These are phyloP conservation scores for Apodemia hepburni DNA, from an alignment of 2,888 invertebrate genomes.

Conservation along the genomic window DNA sequence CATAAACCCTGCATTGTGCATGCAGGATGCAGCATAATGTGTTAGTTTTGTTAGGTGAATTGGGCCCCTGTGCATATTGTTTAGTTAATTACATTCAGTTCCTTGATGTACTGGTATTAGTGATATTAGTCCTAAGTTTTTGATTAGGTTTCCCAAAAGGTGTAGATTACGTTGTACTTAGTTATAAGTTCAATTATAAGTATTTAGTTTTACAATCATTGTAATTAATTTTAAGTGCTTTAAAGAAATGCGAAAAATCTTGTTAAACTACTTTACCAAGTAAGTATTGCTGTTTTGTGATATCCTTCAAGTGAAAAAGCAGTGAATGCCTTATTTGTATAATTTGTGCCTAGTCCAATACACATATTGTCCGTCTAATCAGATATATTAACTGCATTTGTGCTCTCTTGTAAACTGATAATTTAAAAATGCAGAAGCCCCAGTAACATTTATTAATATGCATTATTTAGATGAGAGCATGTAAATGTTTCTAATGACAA, in stretches of 20 bases:
- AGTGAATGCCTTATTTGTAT: not conserved
- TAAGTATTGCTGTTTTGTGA: constrained; percentile 10
- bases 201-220: constrained; percentile 1
- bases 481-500: too few relatives aligned
- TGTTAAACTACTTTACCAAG: constrained; percentile 5
- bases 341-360: not conserved
- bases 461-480: too few relatives aligned
- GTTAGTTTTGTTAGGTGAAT: too few relatives aligned
- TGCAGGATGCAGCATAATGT: too few relatives aligned
- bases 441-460: too few relatives aligned
- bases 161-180: constrained; percentile 22
- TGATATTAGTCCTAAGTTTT: constrained; percentile 70
- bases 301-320: constrained; percentile 3
- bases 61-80: not conserved
- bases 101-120: constrained; percentile 66
- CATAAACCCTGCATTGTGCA: too few relatives aligned
- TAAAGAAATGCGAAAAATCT: constrained; percentile 1
- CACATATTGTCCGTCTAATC: too few relatives aligned
- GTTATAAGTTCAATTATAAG: constrained; percentile 22
- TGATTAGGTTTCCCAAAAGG: constrained; percentile 33
- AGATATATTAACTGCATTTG: too few relatives aligned
- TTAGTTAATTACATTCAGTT: constrained; percentile 51
- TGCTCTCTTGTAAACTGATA: too few relatives aligned
- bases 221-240: constrained; percentile 3
- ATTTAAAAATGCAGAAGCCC: too few relatives aligned